A percentile compares a stretch with the other conserved stretches of the same genome.
phyloP scores from a whole-genome alignment of 92 coral and sea anemone genomes.

The Porites rus region DNA sequence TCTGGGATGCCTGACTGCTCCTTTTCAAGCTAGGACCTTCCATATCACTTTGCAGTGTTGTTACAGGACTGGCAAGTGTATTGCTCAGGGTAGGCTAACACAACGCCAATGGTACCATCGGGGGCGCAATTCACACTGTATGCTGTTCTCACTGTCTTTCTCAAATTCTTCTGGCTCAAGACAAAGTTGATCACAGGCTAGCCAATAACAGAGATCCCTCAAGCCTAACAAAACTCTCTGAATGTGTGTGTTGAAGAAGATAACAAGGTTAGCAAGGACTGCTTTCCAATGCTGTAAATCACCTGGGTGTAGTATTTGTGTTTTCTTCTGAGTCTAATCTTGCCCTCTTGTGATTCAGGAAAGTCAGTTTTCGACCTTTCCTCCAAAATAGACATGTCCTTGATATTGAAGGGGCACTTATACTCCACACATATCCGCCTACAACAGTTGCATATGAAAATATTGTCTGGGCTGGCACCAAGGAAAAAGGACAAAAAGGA shows the following conservation, averaged over 20 bases:
- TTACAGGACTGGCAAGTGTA: conserved; percentile 19
- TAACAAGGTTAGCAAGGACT: conserved; percentile 36
- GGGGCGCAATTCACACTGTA: conserved; percentile 60
- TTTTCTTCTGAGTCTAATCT: conserved; percentile 24
- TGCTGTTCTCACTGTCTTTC: conserved; percentile 40
- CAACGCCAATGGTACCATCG: conserved; percentile 65
- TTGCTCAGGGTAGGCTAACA: conserved; percentile 15
- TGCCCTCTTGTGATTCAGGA: conserved; percentile 43
- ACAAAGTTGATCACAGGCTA: conserved; percentile 43
- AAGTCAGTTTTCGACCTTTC: conserved; percentile 45
- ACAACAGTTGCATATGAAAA: conserved; percentile 56
- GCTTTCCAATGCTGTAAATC: conserved; percentile 35
- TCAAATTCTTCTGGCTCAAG: conserved; percentile 65
- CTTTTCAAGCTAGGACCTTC: too few species aligned
- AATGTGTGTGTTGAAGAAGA: conserved; percentile 42
- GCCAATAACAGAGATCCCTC: conserved; percentile 44
- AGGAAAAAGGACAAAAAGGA: background rate
- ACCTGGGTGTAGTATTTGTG: conserved; percentile 63
- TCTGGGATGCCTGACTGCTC: too few species aligned
- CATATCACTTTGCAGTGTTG: too few species aligned
- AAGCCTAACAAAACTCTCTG: conserved; percentile 47
- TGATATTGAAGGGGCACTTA: conserved; percentile 57
- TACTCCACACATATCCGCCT: conserved; percentile 36
- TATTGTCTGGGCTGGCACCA: conserved; percentile 65
- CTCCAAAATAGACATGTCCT: conserved; percentile 27